Conservation (phyloP, 2,113 vertebrate species). For the Nesogale talazaci region DNA sequence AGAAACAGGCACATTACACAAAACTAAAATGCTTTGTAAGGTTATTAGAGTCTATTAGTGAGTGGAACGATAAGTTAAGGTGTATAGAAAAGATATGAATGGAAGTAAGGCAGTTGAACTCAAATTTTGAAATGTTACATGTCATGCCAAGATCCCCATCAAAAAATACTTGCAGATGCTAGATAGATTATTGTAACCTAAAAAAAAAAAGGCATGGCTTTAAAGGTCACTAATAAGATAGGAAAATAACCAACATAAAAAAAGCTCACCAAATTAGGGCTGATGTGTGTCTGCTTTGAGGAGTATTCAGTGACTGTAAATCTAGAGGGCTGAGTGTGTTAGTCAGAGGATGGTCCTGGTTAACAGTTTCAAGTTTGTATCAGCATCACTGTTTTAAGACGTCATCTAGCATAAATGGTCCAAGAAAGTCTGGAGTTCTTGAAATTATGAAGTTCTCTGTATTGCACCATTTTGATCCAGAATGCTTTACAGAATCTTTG, state of each 20-base stretch:
- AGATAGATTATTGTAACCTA: no score
- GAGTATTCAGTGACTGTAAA: neutral
- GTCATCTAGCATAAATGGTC: neutral
- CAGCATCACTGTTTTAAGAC: no score
- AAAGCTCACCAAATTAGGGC: neutral
- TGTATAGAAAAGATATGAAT: neutral
- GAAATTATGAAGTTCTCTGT: neutral
- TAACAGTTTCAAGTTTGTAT: no score
- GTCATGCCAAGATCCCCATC: neutral
- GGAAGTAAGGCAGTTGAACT: neutral
- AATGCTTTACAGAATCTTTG: neutral
- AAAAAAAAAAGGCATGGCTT: neutral
- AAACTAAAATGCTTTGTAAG: neutral
- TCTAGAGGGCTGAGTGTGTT: neutral
- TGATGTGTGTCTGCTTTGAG: neutral
- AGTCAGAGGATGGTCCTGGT: no score
- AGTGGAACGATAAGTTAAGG: neutral
- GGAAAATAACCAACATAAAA: neutral
- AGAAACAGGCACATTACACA: neutral
- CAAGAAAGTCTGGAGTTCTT: neutral
- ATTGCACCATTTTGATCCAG: neutral
- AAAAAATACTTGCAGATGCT: no score
- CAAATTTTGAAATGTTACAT: neutral
- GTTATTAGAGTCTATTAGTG: neutral
- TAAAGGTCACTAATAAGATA: constrained; percentile 2